Base-by-base conservation (phyloP, 2,797 vertebrate genomes). In the Chanos chanos region DNA sequence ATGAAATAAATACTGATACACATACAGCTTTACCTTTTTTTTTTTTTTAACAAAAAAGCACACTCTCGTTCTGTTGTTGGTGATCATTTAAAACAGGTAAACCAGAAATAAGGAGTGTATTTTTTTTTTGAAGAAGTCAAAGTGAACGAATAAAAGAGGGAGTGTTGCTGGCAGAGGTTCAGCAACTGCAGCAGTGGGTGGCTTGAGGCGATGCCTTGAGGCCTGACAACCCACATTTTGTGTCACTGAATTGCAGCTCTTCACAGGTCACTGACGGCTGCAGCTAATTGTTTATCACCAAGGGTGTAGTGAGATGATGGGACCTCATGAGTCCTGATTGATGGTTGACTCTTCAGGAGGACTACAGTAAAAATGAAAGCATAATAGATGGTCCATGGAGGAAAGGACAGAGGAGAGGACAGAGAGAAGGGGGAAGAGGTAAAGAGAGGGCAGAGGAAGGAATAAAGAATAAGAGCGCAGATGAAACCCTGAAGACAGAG, bases 201-300 rank as follows among this genome's bases (percentile, higher is more conserved):
- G 48, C 7, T 8, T 43, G 49, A 25, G 44, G 66, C 53, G 41
- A 39, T 15, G 51, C 43, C 39, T 49, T 41, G 67, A 52, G 56
- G 47, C 51, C 39, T 22, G 9, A 40, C 4, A 27, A 18, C 4
- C 30, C 44, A 27, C 48, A 43, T 34, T n/a, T 49, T 48, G 7
- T 57, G 44, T 41, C 57, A 37, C 59, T 59, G 44, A 60, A 61
- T 25, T 63, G 70, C 54, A 64, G 58, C 71, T 68, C 63, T 75
- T 67, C 50, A 67, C 73, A 30, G 68, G 55, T 64, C 64, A 76
- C 44, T 34, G 45, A 49, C 47, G 61, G 22, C 52, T 24, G 51
- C 47, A 60, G 45, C 69, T 73, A 70, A 73, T 59, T 70, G 61
- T 76, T 76, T 73, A 68, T 70, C 66, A 66, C 61, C 54, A 58